phyloP scores from a whole-genome alignment of 2,888 invertebrate species.

The Drosophila siamana region DNA sequence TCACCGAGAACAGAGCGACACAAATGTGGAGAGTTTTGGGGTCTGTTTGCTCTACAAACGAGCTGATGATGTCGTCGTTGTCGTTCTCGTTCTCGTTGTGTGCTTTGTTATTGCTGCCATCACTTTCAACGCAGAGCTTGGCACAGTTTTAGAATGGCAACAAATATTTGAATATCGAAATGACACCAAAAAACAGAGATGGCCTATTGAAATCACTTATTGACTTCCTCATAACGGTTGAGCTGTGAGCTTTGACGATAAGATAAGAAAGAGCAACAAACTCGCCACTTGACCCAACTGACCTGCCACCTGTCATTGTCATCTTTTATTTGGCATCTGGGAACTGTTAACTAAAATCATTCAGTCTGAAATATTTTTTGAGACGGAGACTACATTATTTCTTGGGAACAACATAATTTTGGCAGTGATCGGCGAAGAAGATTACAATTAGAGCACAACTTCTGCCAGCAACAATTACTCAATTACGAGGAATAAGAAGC shows the following conservation, averaged over 20 bases:
- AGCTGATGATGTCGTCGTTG: slow-evolving; percentile 29
- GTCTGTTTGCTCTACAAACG: slow-evolving; percentile 71
- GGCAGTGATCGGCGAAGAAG: slow-evolving; percentile 54
- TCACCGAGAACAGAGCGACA: slow-evolving; percentile 54
- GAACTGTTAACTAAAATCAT: slow-evolving; percentile 26
- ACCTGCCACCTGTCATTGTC: slow-evolving; percentile 4
- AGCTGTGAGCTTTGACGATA: slow-evolving; percentile 19
- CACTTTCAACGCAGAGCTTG: slow-evolving; percentile 50
- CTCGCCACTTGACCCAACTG: slow-evolving; percentile 36
- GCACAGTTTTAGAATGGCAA: slow-evolving; percentile 55
- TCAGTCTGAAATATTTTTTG: slow-evolving; percentile 30
- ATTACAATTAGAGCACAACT: slow-evolving; percentile 71
- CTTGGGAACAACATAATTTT: slow-evolving; percentile 59
- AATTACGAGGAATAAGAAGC: slow-evolving; percentile 35
- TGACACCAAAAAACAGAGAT: slow-evolving; percentile 54
- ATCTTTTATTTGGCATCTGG: slow-evolving; percentile 8
- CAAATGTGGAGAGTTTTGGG: slow-evolving; percentile 49
- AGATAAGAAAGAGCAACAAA: slow-evolving; percentile 66
- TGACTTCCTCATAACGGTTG: slow-evolving; percentile 64
- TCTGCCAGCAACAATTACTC: slow-evolving; percentile 61
- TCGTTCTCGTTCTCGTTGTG: slow-evolving; percentile 19
- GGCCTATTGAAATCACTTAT: slow-evolving; percentile 39
- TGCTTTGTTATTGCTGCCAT: slow-evolving; percentile 23
- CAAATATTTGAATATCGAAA: slow-evolving; percentile 69
- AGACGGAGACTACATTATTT: slow-evolving; percentile 35